Base-by-base conservation (phyloP, 2,797 vertebrate species). In the Mergus octosetaceus region DNA sequence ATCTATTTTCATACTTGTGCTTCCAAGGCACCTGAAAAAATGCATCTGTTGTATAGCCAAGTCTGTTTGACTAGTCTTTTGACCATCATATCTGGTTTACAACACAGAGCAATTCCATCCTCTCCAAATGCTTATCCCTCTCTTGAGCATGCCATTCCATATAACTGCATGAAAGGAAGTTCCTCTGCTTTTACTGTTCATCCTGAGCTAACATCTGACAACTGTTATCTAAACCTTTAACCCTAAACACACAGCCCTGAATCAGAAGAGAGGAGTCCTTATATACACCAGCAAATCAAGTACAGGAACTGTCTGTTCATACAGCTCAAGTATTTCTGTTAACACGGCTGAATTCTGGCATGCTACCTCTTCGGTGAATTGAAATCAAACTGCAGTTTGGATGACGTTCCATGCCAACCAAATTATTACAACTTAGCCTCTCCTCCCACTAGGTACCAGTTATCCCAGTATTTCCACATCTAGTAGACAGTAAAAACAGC, bases 391-490 rank as follows among this genome's bases (percentile, higher is more conserved):
- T 75, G 89, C 21, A 76, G 89, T 79, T 66, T 57, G 73, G 68
- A 79, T 82, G 80, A 88, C 3, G 2, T 47, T 91, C 71, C 47
- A 36, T 25, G 43, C 81, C 85, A 96, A 58, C 43, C 68, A 90
- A 70, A 76, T 74, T 85, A 72, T 65, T 38, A 83, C 53, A 80
- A 28, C 18, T 68, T 77, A 74, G 81, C 80, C 86, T 77, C 90
- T 90, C 57, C 61, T 83, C 65, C 61, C 81, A 71, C 65, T 27
- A 87, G 39, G 17, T 61, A 89, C 32, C 81, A 92, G 90, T 58
- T 79, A 91, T 21, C 74, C 84, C 76, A 88, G 69, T 69, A 88
- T 66, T 88, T 95, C 43, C 78, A 89, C 87, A 60, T 81, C 65
- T 72, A 85, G 74, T 8, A 92, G 56, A 64, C 80, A 87, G 38